phyloP scores from a whole-genome alignment of 2,113 vertebrate species.

The Montifringilla adamsi region DNA sequence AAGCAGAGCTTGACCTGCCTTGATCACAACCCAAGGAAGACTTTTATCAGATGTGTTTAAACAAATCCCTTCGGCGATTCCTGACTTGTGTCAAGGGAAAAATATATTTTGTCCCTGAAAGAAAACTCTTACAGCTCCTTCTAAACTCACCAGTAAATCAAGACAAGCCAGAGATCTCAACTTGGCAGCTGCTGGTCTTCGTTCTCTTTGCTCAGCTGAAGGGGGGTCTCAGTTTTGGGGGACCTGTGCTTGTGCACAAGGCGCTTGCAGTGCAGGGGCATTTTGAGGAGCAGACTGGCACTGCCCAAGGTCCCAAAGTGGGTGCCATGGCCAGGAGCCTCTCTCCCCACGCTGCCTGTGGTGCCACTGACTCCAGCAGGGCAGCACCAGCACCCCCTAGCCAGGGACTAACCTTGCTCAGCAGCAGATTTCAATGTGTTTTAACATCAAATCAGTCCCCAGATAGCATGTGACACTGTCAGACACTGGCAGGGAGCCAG shows the following conservation, averaged over 20 bases:
- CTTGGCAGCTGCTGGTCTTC: rapidly evolving
- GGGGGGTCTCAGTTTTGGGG: background rate
- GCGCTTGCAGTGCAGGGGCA: background rate
- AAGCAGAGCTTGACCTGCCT: background rate
- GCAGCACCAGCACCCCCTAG: background rate
- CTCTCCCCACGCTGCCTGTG: background rate
- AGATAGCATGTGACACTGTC: background rate
- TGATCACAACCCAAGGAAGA: background rate
- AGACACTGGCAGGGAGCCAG: background rate
- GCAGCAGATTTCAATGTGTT: background rate
- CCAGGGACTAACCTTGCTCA: background rate
- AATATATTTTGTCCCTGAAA: background rate
- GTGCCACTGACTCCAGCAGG: background rate
- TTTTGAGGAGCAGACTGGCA: background rate
- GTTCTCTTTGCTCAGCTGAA: background rate
- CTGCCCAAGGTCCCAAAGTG: background rate
- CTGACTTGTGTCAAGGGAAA: background rate
- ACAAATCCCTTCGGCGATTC: background rate
- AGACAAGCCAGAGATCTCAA: background rate
- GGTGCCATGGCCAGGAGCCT: background rate
- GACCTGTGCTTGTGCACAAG: background rate
- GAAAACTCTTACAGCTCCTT: background rate
- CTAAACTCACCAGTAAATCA: conserved; percentile 20
- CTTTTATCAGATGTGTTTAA: conserved; percentile 11
- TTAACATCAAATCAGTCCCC: background rate